Evolutionary conservation across 2,113 vertebrate species (phyloP).

Genomic region (Stegostoma tigrinum): DNA sequence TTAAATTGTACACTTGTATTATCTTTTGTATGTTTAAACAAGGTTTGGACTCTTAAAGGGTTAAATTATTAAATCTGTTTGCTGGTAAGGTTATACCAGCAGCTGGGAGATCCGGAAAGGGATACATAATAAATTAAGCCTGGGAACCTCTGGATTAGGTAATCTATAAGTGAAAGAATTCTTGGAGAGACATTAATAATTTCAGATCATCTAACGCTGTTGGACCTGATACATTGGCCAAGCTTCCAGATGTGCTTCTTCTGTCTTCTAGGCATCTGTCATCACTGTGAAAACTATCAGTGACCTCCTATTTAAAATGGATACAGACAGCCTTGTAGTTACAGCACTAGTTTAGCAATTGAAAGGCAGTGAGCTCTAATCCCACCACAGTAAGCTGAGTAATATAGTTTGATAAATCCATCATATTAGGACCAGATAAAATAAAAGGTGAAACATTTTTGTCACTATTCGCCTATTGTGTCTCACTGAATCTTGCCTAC

Average conservation of each 20-base stretch:
- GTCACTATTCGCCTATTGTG: background rate
- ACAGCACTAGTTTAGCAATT: background rate
- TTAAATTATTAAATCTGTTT: too few relatives aligned
- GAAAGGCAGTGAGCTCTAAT: background rate
- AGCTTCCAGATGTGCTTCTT: background rate
- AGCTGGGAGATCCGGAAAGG: too few relatives aligned
- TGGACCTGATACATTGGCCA: background rate
- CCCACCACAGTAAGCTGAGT: background rate
- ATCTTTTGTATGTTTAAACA: too few relatives aligned
- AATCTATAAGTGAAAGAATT: background rate
- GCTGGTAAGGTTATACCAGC: too few relatives aligned
- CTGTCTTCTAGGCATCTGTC: background rate
- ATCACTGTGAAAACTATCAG: background rate
- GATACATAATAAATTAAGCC: too few relatives aligned
- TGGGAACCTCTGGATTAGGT: background rate
- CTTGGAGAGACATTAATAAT: background rate
- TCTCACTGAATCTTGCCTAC: background rate
- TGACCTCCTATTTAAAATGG: background rate
- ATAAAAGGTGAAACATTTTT: background rate
- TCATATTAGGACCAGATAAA: too few relatives aligned
- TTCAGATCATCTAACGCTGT: background rate
- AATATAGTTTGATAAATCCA: background rate
- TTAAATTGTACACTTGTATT: too few relatives aligned
- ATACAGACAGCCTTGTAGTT: background rate
- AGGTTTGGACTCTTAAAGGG: too few relatives aligned